A percentile compares a stretch with the other conserved stretches of the same genome.
Evolutionary conservation across 2,797 vertebrate species (phyloP).

Genomic region (Aplochiton taeniatus): DNA sequence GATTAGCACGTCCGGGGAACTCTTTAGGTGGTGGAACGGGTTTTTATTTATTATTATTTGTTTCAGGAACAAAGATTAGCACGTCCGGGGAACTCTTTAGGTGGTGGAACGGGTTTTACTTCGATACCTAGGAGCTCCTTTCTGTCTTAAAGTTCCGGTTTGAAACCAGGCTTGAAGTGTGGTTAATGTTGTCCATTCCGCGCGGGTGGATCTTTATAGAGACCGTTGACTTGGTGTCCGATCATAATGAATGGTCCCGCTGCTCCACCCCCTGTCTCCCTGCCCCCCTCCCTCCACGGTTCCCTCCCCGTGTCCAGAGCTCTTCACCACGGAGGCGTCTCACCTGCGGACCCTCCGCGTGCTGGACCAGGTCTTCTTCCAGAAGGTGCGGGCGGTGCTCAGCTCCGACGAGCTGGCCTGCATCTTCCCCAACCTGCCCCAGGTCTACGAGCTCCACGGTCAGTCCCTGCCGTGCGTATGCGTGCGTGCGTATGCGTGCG

Average conservation of each 20-base stretch:
- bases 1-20: too few relatives aligned
- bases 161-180: too few relatives aligned
- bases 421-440: conserved; percentile 90
- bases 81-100: too few relatives aligned
- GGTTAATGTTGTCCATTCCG: neutral
- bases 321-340: conserved; percentile 87
- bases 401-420: conserved; percentile 84
- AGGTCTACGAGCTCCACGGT: conserved; percentile 91
- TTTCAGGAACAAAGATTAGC: too few relatives aligned
- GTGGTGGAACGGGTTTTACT: too few relatives aligned
- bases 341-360: conserved; percentile 88
- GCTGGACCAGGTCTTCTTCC: conserved; percentile 90
- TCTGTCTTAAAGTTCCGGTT: too few relatives aligned
- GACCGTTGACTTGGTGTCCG: neutral
- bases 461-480: conserved; percentile 39
- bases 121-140: too few relatives aligned
- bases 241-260: too few relatives aligned
- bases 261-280: neutral
- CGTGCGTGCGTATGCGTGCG: neutral
- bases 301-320: conserved; percentile 70
- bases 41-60: too few relatives aligned
- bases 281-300: neutral
- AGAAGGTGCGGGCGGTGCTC: conserved; percentile 84
- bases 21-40: neutral
- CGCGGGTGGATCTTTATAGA: too few relatives aligned